A percentile compares a stretch with the other conserved stretches of the same genome.
These are phyloP conservation scores for Dendrolimus pini DNA, from an alignment of 2,888 invertebrate species.

Conservation along the genomic window DNA sequence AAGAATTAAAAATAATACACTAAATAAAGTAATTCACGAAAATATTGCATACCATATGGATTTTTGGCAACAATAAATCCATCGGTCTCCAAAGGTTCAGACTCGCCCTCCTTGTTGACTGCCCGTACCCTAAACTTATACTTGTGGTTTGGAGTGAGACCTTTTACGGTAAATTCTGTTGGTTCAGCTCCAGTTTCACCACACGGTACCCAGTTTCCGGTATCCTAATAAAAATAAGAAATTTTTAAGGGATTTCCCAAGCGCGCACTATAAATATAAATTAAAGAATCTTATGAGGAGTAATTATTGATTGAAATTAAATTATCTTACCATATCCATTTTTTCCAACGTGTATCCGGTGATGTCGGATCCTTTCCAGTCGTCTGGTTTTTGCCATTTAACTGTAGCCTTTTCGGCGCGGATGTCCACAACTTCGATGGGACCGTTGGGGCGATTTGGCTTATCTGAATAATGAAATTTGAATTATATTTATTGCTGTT, in stretches of 20 bases:
- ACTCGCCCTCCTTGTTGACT: conserved; percentile 98
- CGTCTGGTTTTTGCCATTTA: conserved; percentile 93
- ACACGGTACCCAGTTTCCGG: conserved; percentile 97
- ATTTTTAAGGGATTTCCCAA: too few relatives aligned
- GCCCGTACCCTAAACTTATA: conserved; percentile 99
- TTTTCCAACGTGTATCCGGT: conserved; percentile 96
- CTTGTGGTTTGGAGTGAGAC: conserved; percentile 95
- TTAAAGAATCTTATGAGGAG: too few relatives aligned
- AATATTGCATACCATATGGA: conserved; percentile 86
- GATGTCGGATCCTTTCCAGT: conserved; percentile 91
- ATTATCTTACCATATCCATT: conserved; percentile 84
- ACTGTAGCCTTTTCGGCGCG: conserved; percentile 93
- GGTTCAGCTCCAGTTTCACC: conserved; percentile 92
- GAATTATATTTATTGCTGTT: not conserved
- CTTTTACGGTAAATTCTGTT: conserved; percentile 89
- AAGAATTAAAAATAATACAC: too few relatives aligned
- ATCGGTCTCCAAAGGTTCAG: conserved; percentile 94
- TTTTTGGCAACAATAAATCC: conserved; percentile 95
- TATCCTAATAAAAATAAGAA: conserved; percentile 71
- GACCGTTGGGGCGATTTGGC: conserved; percentile 89
- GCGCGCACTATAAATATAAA: too few relatives aligned
- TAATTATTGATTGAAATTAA: not conserved
- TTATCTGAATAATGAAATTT: conserved; percentile 75
- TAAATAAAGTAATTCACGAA: too few relatives aligned
- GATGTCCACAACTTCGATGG: conserved; percentile 91